Base-by-base conservation (phyloP, 2,888 invertebrate genomes). In the Seira ritae region DNA sequence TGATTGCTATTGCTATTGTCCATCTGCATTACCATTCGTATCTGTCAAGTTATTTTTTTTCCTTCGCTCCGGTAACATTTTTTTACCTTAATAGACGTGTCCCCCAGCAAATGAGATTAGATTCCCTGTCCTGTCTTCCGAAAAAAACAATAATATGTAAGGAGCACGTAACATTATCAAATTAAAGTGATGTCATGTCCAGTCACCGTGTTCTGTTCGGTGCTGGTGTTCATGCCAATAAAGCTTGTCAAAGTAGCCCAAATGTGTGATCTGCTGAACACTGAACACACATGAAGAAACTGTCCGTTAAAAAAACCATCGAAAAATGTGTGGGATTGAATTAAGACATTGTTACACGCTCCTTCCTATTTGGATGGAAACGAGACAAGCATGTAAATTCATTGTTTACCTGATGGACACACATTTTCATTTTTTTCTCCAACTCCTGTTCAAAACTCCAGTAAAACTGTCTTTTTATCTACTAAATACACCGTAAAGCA, bases 321-420 rank as follows among this genome's bases (percentile, higher is more conserved):
- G 2, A 31, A 31, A 31, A 31, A 31, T n/a, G 31, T 31, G 31
- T 31, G 31, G 31, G 31, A 31, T 31, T 31, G 2, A 31, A 55
- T 3, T 55, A 55, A 55, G 55, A 55, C 55, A 55, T 55, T n/a
- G 55, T 55, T 55, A 31, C 55, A 12, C 55, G 17, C 15, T 55
- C 12, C 3, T 55, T 17, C 55, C 15, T 55, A 55, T 15, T 17
- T 24, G 19, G 24, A 42, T 17, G 42, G 50, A 24, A 68, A 23
- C 8, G 68, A 65, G 78, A 78, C 78, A 78, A 78, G 62, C 78
- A 62, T 78, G 78, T 71, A 66, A 78, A 78, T 71, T 65, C 19
- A 46, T 70, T 71, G 65, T 70, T 46, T 50, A 3, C 37, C 4
- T n/a, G 10, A 17, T 69, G 68, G 37, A 37, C 31, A 69, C 12